These are phyloP conservation scores for Bombus superbus DNA, from an alignment of 1,140 invertebrate genomes.

Conservation along the genomic window DNA sequence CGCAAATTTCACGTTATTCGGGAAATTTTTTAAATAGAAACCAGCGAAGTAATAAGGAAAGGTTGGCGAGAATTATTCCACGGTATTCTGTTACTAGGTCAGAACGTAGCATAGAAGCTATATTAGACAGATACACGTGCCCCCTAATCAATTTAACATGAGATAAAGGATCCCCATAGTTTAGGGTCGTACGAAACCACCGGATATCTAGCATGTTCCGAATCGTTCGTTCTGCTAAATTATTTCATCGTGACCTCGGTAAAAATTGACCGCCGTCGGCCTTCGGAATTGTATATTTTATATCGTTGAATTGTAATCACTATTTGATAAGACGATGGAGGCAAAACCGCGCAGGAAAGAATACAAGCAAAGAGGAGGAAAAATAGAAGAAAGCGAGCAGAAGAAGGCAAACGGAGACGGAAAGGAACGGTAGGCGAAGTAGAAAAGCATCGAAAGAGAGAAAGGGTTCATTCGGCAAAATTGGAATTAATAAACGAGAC, in stretches of 20 bases:
- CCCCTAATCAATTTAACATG: not conserved
- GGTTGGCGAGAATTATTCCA: not conserved
- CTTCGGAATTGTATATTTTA: not conserved
- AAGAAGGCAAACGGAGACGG: no score
- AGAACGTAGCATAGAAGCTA: not conserved
- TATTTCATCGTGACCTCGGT: not conserved
- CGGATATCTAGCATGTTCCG: not conserved
- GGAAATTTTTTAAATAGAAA: not conserved
- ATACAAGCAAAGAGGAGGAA: not conserved
- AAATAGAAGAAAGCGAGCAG: not conserved
- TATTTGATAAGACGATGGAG: not conserved
- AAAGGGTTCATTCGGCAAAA: not conserved
- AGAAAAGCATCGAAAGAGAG: not conserved
- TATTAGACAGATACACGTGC: not conserved
- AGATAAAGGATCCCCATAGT: not conserved
- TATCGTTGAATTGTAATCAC: not conserved
- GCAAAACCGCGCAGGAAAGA: not conserved
- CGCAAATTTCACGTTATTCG: not conserved
- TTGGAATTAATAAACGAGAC: constrained; percentile 46
- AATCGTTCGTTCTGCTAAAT: not conserved
- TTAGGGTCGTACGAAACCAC: not conserved
- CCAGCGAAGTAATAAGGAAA: not conserved
- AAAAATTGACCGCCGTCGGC: not conserved
- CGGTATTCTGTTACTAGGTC: not conserved
- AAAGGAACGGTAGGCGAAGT: not conserved